Conservation (phyloP, 1,140 invertebrate genomes). For the Rhagoletis pomonella region DNA sequence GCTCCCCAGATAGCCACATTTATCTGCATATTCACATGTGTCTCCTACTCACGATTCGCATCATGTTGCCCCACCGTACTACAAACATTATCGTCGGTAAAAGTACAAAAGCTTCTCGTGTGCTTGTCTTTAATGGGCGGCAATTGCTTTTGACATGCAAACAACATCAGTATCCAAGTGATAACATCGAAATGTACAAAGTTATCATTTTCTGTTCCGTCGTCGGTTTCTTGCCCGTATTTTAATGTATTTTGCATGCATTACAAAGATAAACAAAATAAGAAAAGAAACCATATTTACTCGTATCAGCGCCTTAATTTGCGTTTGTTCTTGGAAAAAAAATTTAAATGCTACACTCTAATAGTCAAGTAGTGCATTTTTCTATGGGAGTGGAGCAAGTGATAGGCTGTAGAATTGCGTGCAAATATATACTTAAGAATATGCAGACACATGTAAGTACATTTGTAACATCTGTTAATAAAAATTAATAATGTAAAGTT, state of each 20-base stretch:
- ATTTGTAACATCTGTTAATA: too few relatives aligned
- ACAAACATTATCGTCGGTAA: slow-evolving; percentile 20
- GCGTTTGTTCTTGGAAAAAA: slow-evolving; percentile 24
- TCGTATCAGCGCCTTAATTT: slow-evolving; percentile 23
- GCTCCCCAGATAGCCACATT: too few relatives aligned
- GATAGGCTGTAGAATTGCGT: too few relatives aligned
- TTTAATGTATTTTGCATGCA: slow-evolving; percentile 46
- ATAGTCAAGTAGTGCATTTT: neutral
- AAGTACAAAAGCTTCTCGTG: slow-evolving; percentile 41
- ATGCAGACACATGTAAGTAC: neutral
- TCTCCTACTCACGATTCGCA: too few relatives aligned
- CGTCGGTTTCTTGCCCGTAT: neutral
- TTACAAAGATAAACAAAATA: slow-evolving; percentile 39
- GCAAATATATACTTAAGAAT: neutral
- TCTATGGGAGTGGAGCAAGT: neutral
- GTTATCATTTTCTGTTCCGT: slow-evolving; percentile 37
- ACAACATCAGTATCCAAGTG: slow-evolving; percentile 47
- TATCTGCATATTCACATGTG: too few relatives aligned
- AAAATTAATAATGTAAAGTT: too few relatives aligned
- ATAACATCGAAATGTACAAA: slow-evolving; percentile 51
- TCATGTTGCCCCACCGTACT: neutral
- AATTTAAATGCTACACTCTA: neutral
- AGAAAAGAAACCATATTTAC: slow-evolving; percentile 52
- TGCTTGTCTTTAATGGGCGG: slow-evolving; percentile 33
- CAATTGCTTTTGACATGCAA: slow-evolving; percentile 52